Percentiles rank a stretch among this genome's conserved stretches.
Conservation (phyloP, 2,113 vertebrate species). For the Rhynchopsitta pachyrhyncha region DNA sequence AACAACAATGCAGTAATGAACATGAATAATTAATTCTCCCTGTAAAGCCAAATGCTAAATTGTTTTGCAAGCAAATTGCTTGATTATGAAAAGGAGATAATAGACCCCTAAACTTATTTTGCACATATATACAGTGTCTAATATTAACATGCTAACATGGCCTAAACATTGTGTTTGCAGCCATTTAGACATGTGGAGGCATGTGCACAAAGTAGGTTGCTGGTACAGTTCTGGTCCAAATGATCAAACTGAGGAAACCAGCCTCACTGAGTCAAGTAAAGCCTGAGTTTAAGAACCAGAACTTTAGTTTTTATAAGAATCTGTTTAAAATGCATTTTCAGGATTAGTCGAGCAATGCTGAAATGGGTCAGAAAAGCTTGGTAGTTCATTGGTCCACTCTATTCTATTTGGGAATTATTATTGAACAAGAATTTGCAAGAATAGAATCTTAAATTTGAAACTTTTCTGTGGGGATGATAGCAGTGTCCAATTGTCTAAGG, state of each 20-base stretch:
- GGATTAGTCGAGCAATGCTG: not conserved
- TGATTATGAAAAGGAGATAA: not conserved
- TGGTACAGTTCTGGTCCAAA: not conserved
- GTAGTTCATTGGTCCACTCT: not conserved
- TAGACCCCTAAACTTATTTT: not conserved
- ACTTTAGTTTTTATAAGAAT: not conserved
- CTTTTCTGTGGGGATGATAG: not conserved
- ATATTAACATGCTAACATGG: not conserved
- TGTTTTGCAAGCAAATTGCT: not conserved
- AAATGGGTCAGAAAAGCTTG: not conserved
- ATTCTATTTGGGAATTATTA: not conserved
- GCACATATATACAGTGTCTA: not conserved
- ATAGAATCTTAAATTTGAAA: not conserved
- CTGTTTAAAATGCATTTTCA: not conserved
- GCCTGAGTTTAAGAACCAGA: not conserved
- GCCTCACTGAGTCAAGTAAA: not conserved
- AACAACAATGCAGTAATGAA: not conserved
- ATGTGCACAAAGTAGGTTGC: not conserved
- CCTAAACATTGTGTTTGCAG: not conserved
- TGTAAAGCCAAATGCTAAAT: constrained; percentile 1
- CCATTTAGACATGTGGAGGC: not conserved
- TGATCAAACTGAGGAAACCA: not conserved
- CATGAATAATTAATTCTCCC: not conserved
- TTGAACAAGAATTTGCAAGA: not conserved
- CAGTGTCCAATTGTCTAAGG: not conserved